Conservation (phyloP, 2,797 vertebrate species). For the Okamejei kenojei region DNA sequence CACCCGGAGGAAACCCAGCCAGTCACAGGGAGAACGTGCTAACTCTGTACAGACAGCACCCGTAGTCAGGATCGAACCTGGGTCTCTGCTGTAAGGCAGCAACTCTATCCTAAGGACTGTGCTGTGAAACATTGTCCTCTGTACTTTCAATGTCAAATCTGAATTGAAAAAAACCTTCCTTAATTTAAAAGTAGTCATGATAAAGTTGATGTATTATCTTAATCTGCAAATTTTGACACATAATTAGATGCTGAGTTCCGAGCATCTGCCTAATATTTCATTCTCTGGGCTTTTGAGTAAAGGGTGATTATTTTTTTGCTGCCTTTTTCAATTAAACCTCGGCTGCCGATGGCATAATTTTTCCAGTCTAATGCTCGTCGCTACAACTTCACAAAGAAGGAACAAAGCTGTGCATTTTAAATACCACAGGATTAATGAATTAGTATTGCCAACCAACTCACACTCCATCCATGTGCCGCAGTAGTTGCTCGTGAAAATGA, state of each 20-base stretch:
- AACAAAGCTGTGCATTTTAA: neutral
- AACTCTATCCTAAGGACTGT: too few species aligned
- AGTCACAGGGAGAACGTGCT: too few species aligned
- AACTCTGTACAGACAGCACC: too few species aligned
- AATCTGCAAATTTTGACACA: constrained; percentile 28
- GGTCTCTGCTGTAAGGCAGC: too few species aligned
- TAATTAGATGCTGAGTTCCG: constrained; percentile 27
- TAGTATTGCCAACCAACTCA: neutral
- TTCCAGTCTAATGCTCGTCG: constrained; percentile 1
- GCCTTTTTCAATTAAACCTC: constrained; percentile 23
- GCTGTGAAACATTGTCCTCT: constrained; percentile 13
- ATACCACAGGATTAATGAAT: constrained; percentile 1
- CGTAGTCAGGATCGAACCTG: too few species aligned
- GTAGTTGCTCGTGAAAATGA: neutral
- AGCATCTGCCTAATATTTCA: constrained; percentile 30
- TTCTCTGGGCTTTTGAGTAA: neutral
- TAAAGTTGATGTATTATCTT: constrained; percentile 31
- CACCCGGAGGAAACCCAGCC: too few species aligned
- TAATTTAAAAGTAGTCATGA: constrained; percentile 19
- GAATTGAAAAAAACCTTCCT: neutral
- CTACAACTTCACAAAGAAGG: neutral
- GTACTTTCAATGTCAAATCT: constrained; percentile 28
- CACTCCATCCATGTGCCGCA: neutral
- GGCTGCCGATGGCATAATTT: neutral
- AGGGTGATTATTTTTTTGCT: neutral